These are phyloP conservation scores for Sarcophaga carnaria DNA, from an alignment of 2,888 invertebrate genomes.

Conservation along the genomic window DNA sequence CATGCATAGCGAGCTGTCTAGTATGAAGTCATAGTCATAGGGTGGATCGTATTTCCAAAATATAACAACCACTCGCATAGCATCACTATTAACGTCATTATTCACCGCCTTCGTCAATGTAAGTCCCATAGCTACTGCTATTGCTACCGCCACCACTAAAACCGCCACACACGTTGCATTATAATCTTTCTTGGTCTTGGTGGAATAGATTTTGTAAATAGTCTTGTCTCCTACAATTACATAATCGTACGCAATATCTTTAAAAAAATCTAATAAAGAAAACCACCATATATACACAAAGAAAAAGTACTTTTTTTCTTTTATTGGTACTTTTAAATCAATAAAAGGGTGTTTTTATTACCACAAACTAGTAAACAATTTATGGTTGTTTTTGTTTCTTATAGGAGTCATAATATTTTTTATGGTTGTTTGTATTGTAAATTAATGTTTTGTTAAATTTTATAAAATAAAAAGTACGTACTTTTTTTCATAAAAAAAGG, in stretches of 20 bases:
- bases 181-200: slow-evolving; percentile 25
- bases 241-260: slow-evolving; percentile 55
- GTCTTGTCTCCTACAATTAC: slow-evolving; percentile 46
- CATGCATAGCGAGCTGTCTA: neutral
- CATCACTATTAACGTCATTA: slow-evolving; percentile 30
- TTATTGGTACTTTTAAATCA: slow-evolving; percentile 22
- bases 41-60: slow-evolving; percentile 45
- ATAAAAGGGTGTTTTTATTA: slow-evolving; percentile 3
- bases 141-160: slow-evolving; percentile 7
- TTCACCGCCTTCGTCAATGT: neutral
- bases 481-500: too few species aligned
- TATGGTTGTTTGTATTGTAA: too few species aligned
- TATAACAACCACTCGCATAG: neutral
- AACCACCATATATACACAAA: neutral
- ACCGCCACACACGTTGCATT: slow-evolving; percentile 51
- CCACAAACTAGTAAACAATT: slow-evolving; percentile 26
- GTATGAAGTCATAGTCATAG: slow-evolving; percentile 38
- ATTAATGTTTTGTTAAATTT: too few species aligned
- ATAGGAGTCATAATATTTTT: too few species aligned
- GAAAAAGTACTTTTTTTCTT: neutral
- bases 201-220: slow-evolving; percentile 9
- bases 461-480: too few species aligned
- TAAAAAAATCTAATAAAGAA: slow-evolving; percentile 45
- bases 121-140: too few species aligned
- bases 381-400: slow-evolving; percentile 22